These are phyloP conservation scores for Rhinoraja longicauda DNA, from an alignment of 2,797 vertebrate species.

Conservation along the genomic window DNA sequence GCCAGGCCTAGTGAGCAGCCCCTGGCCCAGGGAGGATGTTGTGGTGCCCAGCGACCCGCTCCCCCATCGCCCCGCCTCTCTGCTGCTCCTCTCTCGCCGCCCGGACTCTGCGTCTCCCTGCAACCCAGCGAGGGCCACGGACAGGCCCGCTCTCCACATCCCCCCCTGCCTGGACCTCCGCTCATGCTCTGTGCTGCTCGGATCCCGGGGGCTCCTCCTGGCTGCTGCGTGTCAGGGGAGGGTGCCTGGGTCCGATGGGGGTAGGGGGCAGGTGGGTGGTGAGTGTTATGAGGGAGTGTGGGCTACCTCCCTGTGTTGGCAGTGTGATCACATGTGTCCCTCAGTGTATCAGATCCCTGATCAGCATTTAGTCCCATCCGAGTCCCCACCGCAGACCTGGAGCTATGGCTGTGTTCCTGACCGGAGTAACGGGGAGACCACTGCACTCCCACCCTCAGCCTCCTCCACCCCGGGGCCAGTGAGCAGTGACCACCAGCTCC, in stretches of 20 bases:
- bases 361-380: too few species aligned
- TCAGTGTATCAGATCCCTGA: too few species aligned
- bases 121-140: slow-evolving; percentile 37
- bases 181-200: too few species aligned
- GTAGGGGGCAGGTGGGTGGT: slow-evolving; percentile 43
- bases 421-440: too few species aligned
- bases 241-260: slow-evolving; percentile 39
- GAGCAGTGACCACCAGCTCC: too few species aligned
- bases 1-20: slow-evolving; percentile 40
- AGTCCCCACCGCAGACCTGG: too few species aligned
- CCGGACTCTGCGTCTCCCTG: slow-evolving; percentile 45
- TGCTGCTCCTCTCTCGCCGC: slow-evolving; percentile 49
- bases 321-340: too few species aligned
- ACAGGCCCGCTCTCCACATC: slow-evolving; percentile 39
- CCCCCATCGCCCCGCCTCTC: slow-evolving; percentile 39
- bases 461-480: too few species aligned
- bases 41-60: background rate
- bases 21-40: background rate
- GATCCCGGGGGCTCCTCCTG: slow-evolving; percentile 39
- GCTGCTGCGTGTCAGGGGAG: slow-evolving; percentile 39
- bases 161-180: too few species aligned
- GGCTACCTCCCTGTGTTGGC: too few species aligned
- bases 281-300: slow-evolving; percentile 40
- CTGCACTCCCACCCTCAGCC: too few species aligned
- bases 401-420: too few species aligned